Conservation (phyloP, 2,797 vertebrate species). For the Xenentodon cancila region DNA sequence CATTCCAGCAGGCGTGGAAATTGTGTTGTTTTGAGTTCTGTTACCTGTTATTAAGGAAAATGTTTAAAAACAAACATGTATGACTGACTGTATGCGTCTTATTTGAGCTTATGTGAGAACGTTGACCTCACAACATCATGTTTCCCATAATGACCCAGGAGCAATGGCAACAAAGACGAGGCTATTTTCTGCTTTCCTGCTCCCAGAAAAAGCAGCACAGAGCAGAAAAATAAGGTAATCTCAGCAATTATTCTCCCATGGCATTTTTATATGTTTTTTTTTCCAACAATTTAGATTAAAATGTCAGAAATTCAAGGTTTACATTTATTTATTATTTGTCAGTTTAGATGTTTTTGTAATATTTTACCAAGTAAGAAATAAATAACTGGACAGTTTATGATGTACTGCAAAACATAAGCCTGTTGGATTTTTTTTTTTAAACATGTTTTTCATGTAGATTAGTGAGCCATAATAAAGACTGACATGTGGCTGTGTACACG, state of each 20-base stretch:
- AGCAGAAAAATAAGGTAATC: conserved; percentile 22
- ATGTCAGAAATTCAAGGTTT: neutral
- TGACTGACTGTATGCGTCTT: too few relatives aligned
- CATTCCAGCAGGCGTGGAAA: too few relatives aligned
- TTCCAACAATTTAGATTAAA: conserved; percentile 8
- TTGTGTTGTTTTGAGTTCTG: too few relatives aligned
- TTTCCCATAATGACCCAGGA: conserved; percentile 29
- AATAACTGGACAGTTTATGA: neutral
- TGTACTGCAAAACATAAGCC: neutral
- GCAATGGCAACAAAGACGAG: conserved; percentile 58
- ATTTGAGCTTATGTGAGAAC: neutral
- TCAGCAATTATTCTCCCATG: conserved; percentile 22
- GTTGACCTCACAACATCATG: conserved; percentile 4
- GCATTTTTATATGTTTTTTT: conserved; percentile 9
- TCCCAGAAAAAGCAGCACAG: conserved; percentile 23
- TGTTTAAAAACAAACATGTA: too few relatives aligned
- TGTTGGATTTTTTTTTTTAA: neutral
- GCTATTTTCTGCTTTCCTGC: conserved; percentile 40
- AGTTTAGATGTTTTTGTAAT: neutral
- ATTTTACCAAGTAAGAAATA: neutral
- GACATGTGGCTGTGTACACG: conserved; percentile 14
- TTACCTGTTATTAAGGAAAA: too few relatives aligned
- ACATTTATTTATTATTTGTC: neutral
- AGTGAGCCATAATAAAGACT: conserved; percentile 10
- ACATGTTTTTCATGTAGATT: neutral